phyloP scores from a whole-genome alignment of 2,797 vertebrate species.

The Gallinago solitaria region DNA sequence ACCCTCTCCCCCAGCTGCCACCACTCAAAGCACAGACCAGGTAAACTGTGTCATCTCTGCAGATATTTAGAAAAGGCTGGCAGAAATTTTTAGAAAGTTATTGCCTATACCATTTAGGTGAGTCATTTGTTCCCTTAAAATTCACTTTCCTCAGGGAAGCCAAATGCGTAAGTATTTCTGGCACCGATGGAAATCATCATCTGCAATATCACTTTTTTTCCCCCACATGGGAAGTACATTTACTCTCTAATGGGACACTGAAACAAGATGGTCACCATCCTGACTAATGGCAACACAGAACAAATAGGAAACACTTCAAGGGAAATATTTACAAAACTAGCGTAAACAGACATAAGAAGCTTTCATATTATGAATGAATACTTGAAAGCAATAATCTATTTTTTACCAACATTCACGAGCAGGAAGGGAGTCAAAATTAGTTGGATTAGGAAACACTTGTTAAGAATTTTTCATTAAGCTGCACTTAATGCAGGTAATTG shows the following conservation, averaged over 20 bases:
- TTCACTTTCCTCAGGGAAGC: neutral
- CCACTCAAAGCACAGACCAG: neutral
- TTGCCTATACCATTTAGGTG: neutral
- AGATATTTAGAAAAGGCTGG: neutral
- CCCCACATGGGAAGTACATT: neutral
- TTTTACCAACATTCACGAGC: neutral
- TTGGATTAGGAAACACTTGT: neutral
- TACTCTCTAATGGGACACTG: neutral
- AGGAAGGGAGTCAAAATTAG: neutral
- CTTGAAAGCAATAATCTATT: neutral
- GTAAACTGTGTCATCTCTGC: neutral
- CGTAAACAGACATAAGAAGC: neutral
- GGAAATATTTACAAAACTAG: slow-evolving; percentile 28
- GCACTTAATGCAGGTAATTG: neutral
- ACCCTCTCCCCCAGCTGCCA: neutral
- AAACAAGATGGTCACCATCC: slow-evolving; percentile 16
- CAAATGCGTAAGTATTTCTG: neutral
- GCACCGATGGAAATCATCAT: neutral
- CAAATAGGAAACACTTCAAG: slow-evolving; percentile 32
- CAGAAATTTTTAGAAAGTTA: slow-evolving; percentile 1
- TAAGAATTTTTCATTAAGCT: neutral
- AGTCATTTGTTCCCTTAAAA: neutral
- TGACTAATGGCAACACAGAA: neutral
- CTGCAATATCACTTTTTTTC: neutral
- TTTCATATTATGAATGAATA: neutral